Evolutionary conservation across 2,113 vertebrate genomes (phyloP).

Genomic region (Physeter macrocephalus): DNA sequence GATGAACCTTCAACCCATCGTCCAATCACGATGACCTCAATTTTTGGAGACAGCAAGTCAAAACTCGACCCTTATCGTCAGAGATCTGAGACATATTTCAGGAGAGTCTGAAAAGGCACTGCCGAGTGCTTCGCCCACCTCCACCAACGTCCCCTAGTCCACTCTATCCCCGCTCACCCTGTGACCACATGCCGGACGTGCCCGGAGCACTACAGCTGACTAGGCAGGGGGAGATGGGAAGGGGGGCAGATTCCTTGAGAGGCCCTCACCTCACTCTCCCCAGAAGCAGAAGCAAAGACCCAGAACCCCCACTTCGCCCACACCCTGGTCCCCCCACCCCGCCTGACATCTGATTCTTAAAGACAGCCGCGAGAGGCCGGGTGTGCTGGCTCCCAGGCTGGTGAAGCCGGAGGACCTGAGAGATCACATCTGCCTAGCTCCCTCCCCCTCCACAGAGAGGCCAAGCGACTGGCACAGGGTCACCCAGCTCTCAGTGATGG

Average conservation of each 20-base stretch:
- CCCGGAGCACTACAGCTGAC: neutral
- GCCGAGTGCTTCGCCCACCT: slow-evolving; percentile 37
- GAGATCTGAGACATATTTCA: slow-evolving; percentile 78
- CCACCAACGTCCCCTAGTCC: slow-evolving; percentile 28
- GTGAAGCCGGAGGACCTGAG: neutral
- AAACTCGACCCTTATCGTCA: slow-evolving; percentile 76
- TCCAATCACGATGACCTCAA: slow-evolving; percentile 73
- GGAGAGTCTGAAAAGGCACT: slow-evolving; percentile 58
- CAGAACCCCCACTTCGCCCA: neutral
- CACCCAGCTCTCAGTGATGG: neutral
- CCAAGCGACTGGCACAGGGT: neutral
- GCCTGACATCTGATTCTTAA: neutral
- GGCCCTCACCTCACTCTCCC: too few species aligned
- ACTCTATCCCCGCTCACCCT: neutral
- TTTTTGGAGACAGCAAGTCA: slow-evolving; percentile 80
- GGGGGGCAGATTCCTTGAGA: neutral
- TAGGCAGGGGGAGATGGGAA: neutral
- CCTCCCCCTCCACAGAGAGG: neutral
- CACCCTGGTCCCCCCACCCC: neutral
- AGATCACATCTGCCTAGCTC: neutral
- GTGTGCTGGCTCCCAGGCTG: neutral
- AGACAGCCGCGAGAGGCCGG: neutral
- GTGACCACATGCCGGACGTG: neutral
- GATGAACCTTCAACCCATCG: slow-evolving; percentile 79
- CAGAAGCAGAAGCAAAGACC: neutral